Conservation (phyloP, 2,888 invertebrate genomes). For the Tetragnatha montana region DNA sequence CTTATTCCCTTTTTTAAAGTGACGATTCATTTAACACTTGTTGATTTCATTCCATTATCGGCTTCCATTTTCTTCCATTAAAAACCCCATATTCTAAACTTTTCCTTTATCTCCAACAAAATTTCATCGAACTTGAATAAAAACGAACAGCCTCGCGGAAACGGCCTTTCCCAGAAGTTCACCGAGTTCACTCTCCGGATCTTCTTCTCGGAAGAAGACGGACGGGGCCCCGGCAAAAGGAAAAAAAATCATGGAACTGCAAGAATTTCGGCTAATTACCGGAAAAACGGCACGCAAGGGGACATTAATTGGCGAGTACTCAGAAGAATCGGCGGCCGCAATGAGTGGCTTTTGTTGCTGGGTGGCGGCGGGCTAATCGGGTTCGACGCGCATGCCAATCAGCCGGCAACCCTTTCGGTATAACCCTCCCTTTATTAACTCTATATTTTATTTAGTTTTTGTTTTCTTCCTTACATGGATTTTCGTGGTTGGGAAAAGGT, state of each 20-base stretch:
- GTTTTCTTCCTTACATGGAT: too few relatives aligned
- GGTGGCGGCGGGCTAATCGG: slow-evolving; percentile 40
- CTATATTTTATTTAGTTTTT: too few relatives aligned
- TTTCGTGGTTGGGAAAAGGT: too few relatives aligned
- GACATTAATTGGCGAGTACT: slow-evolving; percentile 45
- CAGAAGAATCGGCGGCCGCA: slow-evolving; percentile 14
- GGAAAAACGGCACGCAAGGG: not conserved
- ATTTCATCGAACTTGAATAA: too few relatives aligned
- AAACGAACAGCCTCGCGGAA: not conserved
- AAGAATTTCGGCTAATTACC: slow-evolving; percentile 20
- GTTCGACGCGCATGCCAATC: slow-evolving; percentile 61
- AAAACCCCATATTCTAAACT: too few relatives aligned
- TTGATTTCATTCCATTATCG: too few relatives aligned
- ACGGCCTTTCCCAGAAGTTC: not conserved
- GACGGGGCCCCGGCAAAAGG: not conserved
- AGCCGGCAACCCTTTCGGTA: not conserved
- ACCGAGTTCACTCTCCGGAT: not conserved
- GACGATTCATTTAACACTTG: too few relatives aligned
- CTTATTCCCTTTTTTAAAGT: too few relatives aligned
- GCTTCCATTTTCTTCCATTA: too few relatives aligned
- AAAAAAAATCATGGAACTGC: not conserved
- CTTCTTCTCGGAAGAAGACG: not conserved
- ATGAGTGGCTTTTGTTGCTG: slow-evolving; percentile 24
- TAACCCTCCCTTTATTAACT: too few relatives aligned
- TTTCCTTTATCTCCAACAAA: too few relatives aligned